Conservation (phyloP, 2,888 invertebrate species). For the Pyrocoelia pectoralis region DNA sequence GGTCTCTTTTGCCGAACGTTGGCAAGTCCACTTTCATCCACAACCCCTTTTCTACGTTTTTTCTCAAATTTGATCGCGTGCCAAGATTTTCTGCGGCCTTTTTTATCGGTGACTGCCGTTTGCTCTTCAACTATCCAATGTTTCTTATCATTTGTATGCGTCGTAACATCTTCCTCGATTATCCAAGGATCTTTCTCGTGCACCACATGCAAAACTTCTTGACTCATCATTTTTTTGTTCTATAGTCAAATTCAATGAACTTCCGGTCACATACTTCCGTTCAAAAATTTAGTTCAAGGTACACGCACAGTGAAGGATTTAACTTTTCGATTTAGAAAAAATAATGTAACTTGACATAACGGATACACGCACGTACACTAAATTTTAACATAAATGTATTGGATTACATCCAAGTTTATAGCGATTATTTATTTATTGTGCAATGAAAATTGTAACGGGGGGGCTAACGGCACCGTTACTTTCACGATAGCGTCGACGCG, state of each 20-base stretch:
- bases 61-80: constrained; percentile 60
- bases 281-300: constrained; percentile 13
- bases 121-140: constrained; percentile 55
- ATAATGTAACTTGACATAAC: neutral
- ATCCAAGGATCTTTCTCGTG: constrained; percentile 58
- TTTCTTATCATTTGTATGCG: constrained; percentile 25
- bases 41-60: constrained; percentile 56
- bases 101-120: constrained; percentile 58
- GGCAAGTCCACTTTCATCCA: constrained; percentile 45
- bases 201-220: constrained; percentile 55
- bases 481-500: constrained; percentile 41
- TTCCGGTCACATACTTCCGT: constrained; percentile 33
- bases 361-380: neutral
- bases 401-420: constrained; percentile 11
- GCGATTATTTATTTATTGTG: constrained; percentile 29
- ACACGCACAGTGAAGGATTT: neutral
- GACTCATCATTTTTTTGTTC: constrained; percentile 50
- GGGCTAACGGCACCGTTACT: constrained; percentile 40
- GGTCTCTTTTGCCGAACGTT: constrained; percentile 75
- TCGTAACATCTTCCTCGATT: constrained; percentile 51
- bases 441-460: constrained; percentile 36
- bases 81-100: constrained; percentile 59
- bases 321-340: neutral
- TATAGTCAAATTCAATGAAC: constrained; percentile 9
- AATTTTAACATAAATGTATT: neutral